phyloP scores from a whole-genome alignment of 2,113 vertebrate species.

The Myotis yumanensis region DNA sequence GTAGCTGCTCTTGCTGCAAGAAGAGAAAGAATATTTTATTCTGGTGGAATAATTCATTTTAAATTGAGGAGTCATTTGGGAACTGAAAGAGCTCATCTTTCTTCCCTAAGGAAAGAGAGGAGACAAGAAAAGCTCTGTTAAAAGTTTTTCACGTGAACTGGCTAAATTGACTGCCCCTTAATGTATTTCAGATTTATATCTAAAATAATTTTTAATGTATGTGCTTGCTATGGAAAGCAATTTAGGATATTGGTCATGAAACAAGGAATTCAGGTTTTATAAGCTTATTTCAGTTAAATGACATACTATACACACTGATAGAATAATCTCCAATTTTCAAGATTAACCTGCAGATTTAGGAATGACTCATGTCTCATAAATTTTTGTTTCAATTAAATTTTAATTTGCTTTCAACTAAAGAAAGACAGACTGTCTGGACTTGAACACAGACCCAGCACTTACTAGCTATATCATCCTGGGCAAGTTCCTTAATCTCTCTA shows the following conservation, averaged over 20 bases:
- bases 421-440: neutral
- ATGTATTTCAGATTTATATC: slow-evolving; percentile 26
- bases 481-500: neutral
- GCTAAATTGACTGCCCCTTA: slow-evolving; percentile 49
- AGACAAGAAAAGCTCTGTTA: slow-evolving; percentile 43
- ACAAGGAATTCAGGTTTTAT: neutral
- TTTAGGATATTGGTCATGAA: neutral
- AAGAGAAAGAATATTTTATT: slow-evolving; percentile 48
- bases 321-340: neutral
- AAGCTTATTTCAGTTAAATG: slow-evolving; percentile 10
- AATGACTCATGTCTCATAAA: neutral
- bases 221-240: slow-evolving; percentile 23
- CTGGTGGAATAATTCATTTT: slow-evolving; percentile 48
- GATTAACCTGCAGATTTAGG: neutral
- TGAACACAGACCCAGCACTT: neutral
- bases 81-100: slow-evolving; percentile 54
- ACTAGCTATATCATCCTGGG: neutral
- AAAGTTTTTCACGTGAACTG: slow-evolving; percentile 17
- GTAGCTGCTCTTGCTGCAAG: slow-evolving; percentile 9
- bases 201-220: slow-evolving; percentile 22
- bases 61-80: slow-evolving; percentile 47
- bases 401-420: slow-evolving; percentile 15
- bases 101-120: slow-evolving; percentile 41
- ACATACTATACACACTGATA: neutral
- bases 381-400: neutral